These are phyloP conservation scores for Zaprionus capensis DNA, from an alignment of 1,140 invertebrate species.

Conservation along the genomic window DNA sequence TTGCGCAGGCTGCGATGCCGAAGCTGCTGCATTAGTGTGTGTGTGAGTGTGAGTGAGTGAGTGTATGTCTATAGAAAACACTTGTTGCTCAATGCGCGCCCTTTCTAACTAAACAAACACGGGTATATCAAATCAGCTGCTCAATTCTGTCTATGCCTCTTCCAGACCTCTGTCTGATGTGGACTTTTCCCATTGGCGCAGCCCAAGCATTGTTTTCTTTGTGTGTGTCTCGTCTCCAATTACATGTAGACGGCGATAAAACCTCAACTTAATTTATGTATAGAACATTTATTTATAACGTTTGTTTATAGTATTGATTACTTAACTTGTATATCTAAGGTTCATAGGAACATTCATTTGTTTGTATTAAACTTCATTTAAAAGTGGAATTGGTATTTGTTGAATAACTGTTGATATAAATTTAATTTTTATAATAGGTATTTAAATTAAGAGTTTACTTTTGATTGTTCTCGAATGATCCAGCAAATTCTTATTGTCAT, in stretches of 20 bases:
- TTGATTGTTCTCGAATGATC: background rate
- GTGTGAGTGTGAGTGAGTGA: slow-evolving; percentile 4
- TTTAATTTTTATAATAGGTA: too few species aligned
- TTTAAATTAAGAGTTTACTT: background rate
- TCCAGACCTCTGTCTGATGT: slow-evolving; percentile 28
- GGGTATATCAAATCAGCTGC: slow-evolving; percentile 19
- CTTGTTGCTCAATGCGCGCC: slow-evolving; percentile 38
- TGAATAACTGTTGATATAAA: too few species aligned
- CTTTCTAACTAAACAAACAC: slow-evolving; percentile 4
- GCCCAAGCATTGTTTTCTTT: background rate
- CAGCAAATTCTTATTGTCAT: background rate
- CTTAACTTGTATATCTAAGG: background rate
- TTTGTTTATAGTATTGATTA: background rate
- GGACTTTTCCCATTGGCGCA: slow-evolving; percentile 31
- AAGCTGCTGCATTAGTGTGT: background rate
- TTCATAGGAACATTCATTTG: background rate
- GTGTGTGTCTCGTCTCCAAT: background rate
- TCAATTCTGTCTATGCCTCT: background rate
- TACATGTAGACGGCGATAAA: background rate
- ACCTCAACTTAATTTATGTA: background rate
- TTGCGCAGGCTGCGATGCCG: slow-evolving; percentile 37
- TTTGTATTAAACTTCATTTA: background rate
- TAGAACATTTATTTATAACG: background rate
- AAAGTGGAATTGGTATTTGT: background rate
- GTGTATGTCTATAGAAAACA: slow-evolving; percentile 20